phyloP scores from a whole-genome alignment of 2,888 invertebrate genomes.

The Aelia acuminata region DNA sequence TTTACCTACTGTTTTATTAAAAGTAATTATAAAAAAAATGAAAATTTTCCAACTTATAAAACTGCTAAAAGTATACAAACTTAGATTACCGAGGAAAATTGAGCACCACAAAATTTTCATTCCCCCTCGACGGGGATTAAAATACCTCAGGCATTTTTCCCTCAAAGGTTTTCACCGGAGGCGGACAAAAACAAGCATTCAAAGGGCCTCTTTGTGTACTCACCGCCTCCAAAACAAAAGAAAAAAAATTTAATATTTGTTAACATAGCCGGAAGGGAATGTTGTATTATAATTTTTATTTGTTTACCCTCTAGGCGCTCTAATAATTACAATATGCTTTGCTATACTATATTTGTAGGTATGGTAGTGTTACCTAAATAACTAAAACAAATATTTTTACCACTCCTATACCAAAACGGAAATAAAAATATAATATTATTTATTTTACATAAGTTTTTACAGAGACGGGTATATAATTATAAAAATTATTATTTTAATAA shows the following conservation, averaged over 20 bases:
- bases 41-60: background rate
- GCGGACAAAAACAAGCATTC: slow-evolving; percentile 4
- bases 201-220: background rate
- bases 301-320: background rate
- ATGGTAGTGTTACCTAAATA: too few relatives aligned
- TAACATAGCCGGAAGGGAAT: background rate
- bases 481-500: too few relatives aligned
- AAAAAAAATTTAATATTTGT: slow-evolving; percentile 21
- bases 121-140: background rate
- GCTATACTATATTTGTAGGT: too few relatives aligned
- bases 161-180: slow-evolving; percentile 23
- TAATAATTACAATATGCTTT: too few relatives aligned
- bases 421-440: too few relatives aligned
- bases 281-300: slow-evolving; percentile 11
- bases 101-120: slow-evolving; percentile 1
- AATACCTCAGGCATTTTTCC: slow-evolving; percentile 37
- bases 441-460: too few relatives aligned
- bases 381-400: too few relatives aligned
- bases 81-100: background rate
- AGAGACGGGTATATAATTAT: too few relatives aligned
- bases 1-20: too few relatives aligned
- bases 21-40: too few relatives aligned
- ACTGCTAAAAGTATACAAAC: background rate
- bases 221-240: background rate
- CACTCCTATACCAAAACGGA: too few relatives aligned